Evolutionary conservation across 2,113 vertebrate species (phyloP), one percentile per base, ranked within the genome.

Genomic region (Microtus oregoni): DNA sequence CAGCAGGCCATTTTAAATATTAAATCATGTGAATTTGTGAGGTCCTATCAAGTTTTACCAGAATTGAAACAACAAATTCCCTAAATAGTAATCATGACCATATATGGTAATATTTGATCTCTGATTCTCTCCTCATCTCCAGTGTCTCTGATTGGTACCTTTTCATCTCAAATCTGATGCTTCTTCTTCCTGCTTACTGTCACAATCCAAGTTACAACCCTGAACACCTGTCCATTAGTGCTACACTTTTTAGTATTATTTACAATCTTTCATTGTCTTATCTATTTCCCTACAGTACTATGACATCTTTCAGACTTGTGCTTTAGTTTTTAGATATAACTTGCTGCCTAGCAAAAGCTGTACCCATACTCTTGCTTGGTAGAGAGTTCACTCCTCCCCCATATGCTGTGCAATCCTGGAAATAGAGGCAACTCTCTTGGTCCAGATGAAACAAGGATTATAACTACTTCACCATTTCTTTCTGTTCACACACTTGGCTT

Each of bases 321-420:
- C 24, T 52, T 86, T 65, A 83, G 26, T 93, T 50, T 24, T 77
- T 9, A 95, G n/a, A 17, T 86, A 12, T 0, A 52, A 72, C 50
- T 22, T 86, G 11, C 20, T 89, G n/a, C 13, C 52, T 83, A 73
- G 7, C 15, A 78, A 52, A 83, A 85, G 17, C 13, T 28, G 6
- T 76, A 75, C 41, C 1, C 3, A 3, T 55, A 1, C 10, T 17
- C 47, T 67, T 86, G 14, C 26, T 82, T 94, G 12, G 28, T 30
- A 52, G 7, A 32, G 38, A 75, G 10, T 70, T 30, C 41, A 7
- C 0, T 32, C 2, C 0, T 0, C 41, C 1, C 0, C 3, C 24
- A 70, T 4, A 50, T 0, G 30, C 24, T 17, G 7, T 30, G 15
- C 11, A 63, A 85, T 72, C 13, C 32, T 61, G 41, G 12, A 7